Evolutionary conservation across 2,113 vertebrate species (phyloP).

Genomic region (Panthera leo): DNA sequence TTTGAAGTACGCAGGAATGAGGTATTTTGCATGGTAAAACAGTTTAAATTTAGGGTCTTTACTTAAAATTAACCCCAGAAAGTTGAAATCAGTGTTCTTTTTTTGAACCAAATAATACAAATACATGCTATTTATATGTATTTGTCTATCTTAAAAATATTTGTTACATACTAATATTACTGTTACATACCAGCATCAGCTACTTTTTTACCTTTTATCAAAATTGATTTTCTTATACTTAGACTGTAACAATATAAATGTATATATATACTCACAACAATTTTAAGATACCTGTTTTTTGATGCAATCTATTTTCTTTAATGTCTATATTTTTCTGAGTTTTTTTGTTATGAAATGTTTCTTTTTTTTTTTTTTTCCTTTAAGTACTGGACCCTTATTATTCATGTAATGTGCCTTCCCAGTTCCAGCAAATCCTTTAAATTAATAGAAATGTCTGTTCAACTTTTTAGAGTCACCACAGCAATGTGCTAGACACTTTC

Average conservation of each 20-base stretch:
- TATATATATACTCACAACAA: not conserved
- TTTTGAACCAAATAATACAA: not conserved
- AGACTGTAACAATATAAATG: not conserved
- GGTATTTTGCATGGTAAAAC: constrained; percentile 35
- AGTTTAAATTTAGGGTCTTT: constrained; percentile 28
- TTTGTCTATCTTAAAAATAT: not conserved
- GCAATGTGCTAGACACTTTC: not conserved
- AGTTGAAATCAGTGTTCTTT: not conserved
- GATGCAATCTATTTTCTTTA: not conserved
- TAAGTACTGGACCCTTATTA: not conserved
- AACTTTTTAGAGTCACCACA: not conserved
- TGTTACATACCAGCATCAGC: not conserved
- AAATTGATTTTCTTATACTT: not conserved
- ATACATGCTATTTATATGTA: not conserved
- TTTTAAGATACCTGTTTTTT: not conserved
- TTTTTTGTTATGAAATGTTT: not conserved
- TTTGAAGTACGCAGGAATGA: constrained; percentile 62
- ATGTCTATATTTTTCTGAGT: not conserved
- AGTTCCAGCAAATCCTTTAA: not conserved
- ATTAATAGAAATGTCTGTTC: not conserved
- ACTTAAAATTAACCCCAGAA: constrained; percentile 13
- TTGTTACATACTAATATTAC: not conserved
- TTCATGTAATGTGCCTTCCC: not conserved
- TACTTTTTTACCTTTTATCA: not conserved
- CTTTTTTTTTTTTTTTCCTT: not conserved